Conservation (phyloP, 2,113 vertebrate genomes). For the Carettochelys insculpta region DNA sequence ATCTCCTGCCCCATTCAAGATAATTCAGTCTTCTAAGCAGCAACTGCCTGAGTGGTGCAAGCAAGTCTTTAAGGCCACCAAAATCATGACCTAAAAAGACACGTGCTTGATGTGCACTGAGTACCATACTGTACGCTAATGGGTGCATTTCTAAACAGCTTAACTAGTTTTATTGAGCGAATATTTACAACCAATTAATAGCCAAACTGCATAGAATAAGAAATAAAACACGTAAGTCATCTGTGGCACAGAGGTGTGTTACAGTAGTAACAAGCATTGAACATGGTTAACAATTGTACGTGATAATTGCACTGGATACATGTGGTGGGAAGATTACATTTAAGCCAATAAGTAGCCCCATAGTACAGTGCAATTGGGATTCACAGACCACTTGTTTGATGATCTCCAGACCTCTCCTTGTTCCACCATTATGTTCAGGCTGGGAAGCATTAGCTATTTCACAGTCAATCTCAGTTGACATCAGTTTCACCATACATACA, state of each 20-base stretch:
- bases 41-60: neutral
- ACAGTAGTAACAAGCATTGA: no score
- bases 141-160: no score
- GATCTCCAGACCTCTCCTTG: neutral
- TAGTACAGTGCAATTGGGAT: neutral
- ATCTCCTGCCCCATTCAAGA: neutral
- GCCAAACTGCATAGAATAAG: no score
- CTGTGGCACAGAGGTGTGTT: no score
- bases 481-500: neutral
- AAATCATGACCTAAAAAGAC: neutral
- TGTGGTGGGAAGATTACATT: no score
- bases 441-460: neutral
- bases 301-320: no score
- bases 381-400: neutral
- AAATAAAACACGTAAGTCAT: no score
- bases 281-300: no score
- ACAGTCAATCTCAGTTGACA: neutral
- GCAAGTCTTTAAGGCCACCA: neutral
- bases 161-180: no score
- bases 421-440: neutral
- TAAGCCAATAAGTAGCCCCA: no score
- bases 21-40: neutral
- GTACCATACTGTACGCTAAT: neutral
- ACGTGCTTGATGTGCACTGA: neutral
- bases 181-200: no score